A percentile compares a stretch with the other conserved stretches of the same genome.
Evolutionary conservation across 2,888 invertebrate species (phyloP).

Genomic region (Leucania comma): DNA sequence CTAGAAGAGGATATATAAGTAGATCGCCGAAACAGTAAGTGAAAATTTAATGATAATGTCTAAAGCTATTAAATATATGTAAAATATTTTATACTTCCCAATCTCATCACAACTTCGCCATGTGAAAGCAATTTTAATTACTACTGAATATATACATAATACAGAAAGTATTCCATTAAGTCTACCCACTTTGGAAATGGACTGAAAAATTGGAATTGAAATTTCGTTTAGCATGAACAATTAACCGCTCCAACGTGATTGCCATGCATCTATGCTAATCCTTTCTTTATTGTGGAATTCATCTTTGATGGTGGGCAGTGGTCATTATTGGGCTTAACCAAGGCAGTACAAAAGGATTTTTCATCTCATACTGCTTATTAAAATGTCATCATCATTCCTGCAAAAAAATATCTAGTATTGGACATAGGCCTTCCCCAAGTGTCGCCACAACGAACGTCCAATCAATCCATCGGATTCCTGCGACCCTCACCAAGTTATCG

Average conservation of each 20-base stretch:
- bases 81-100: neutral
- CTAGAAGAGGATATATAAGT: neutral
- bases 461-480: too few species aligned
- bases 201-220: slow-evolving; percentile 60
- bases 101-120: neutral
- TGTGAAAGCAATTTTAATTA: slow-evolving; percentile 19
- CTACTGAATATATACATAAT: neutral
- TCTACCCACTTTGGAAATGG: slow-evolving; percentile 44
- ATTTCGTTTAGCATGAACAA: slow-evolving; percentile 57
- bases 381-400: neutral
- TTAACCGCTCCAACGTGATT: slow-evolving; percentile 56
- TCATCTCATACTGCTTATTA: neutral
- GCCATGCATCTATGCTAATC: slow-evolving; percentile 52
- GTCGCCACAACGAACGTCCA: too few species aligned
- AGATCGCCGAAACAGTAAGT: neutral
- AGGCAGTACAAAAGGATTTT: neutral
- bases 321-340: neutral
- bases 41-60: neutral
- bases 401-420: too few species aligned
- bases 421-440: too few species aligned
- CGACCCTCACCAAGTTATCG: too few species aligned
- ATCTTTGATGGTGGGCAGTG: neutral
- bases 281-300: slow-evolving; percentile 28
- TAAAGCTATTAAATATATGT: neutral
- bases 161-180: slow-evolving; percentile 35